Evolutionary conservation across 2,888 invertebrate genomes (phyloP), one percentile per base, ranked within the genome.

Genomic region (Aplocera efformata): DNA sequence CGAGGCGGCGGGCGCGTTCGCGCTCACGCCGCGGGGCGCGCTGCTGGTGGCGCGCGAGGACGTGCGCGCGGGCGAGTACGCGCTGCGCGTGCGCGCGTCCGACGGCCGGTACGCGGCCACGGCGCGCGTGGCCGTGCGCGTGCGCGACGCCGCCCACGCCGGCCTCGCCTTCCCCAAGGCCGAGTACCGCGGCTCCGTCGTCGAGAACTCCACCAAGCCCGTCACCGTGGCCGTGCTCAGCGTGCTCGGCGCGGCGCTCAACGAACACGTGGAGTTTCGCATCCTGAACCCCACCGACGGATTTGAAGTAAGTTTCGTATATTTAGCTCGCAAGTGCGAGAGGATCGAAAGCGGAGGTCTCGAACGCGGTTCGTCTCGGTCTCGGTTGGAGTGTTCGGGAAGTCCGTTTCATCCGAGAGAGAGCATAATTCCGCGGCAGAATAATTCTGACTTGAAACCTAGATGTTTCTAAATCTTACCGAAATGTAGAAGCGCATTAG

Each of bases 281-380:
- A 95, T 98, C 45, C 88, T 98, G 22, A 98, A 98, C 88, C 96
- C 97, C 0, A 93, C 92, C 0, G 92, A 93, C 36, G 92, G 94
- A 79, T 98, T 98, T 75, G 91, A 91, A 60, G 95, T 82, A 30
- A 63, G 35, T 9, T 22, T 11, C n/a, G n/a, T n/a, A n/a, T n/a
- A n/a, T n/a, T n/a, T n/a, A n/a, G n/a, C n/a, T n/a, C n/a, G n/a
- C n/a, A n/a, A n/a, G n/a, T n/a, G n/a, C n/a, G n/a, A n/a, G n/a
- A n/a, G n/a, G n/a, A n/a, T n/a, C n/a, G n/a, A n/a, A n/a, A n/a
- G n/a, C n/a, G n/a, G n/a, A n/a, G n/a, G n/a, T n/a, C n/a, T n/a
- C n/a, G n/a, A n/a, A n/a, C n/a, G n/a, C n/a, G n/a, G n/a, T n/a
- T n/a, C n/a, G n/a, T n/a, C n/a, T n/a, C n/a, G n/a, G n/a, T n/a